Evolutionary conservation across 2,888 invertebrate species (phyloP), one percentile per base, ranked within the genome.

Genomic region (Eupithecia abbreviata): DNA sequence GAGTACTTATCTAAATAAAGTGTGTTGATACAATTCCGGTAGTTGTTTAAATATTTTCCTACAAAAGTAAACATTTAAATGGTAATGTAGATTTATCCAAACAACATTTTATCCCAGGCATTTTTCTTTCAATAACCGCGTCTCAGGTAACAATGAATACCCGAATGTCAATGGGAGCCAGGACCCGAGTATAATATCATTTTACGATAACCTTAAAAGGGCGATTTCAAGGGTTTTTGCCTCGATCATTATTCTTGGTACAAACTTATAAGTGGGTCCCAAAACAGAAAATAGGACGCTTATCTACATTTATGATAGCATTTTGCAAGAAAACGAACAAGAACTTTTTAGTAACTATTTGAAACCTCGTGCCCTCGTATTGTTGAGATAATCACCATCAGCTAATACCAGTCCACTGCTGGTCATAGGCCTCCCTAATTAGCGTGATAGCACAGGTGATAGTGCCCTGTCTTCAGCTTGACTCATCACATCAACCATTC

Each of bases 161-260:
- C 42, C 42, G 41, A 42, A 41, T 66, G 66, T 42, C 42, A 66
- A 66, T 42, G 66, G 43, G 67, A 9, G 10, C 67, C 69, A 30
- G 47, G 30, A 47, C 18, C 15, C 68, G 12, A 49, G 47, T 79
- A 77, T 76, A 77, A 76, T 76, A 75, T 77, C 65, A 75, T 73
- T 74, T 76, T 75, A 78, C 73, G 72, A 72, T 71, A 71, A 65
- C 74, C 69, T 73, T 77, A 79, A 79, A 76, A 62, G 69, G 75
- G 69, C 70, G 73, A 69, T 66, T 71, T 66, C 68, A 79, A 77
- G 41, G 77, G 80, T 79, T 78, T n/a, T 65, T 78, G 70, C 75
- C 75, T 77, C 75, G 66, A 74, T 74, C 66, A 69, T 72, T 69
- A 70, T 71, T 55, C 41, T 49, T 77, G 78, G 75, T 12, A 13